Evolutionary conservation across 1,140 invertebrate species (phyloP).

Genomic region (Asbolus verrucosus): DNA sequence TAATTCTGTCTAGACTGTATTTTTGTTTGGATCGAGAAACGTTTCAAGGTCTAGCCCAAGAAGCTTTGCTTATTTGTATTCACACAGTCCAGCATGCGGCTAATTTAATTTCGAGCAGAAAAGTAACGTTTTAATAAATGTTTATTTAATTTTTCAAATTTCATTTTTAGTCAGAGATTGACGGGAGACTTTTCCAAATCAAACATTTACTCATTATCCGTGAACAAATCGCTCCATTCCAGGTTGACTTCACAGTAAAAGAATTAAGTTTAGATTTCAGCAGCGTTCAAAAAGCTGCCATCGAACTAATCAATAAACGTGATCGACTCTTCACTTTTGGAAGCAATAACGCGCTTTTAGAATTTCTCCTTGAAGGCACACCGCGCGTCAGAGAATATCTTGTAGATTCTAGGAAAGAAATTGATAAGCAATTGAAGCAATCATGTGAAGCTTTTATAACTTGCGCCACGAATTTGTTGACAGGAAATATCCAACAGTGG

Average conservation of each 20-base stretch:
- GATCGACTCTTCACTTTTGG: slow-evolving; percentile 88
- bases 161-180: slow-evolving; percentile 82
- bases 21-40: slow-evolving; percentile 94
- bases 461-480: slow-evolving; percentile 81
- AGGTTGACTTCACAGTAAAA: slow-evolving; percentile 94
- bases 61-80: slow-evolving; percentile 92
- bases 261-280: slow-evolving; percentile 94
- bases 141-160: no score
- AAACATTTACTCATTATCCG: slow-evolving; percentile 97
- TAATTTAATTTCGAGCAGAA: slow-evolving; percentile 74
- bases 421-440: slow-evolving; percentile 90
- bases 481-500: slow-evolving; percentile 66
- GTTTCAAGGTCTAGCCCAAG: slow-evolving; percentile 96
- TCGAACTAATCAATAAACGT: slow-evolving; percentile 87
- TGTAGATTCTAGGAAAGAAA: slow-evolving; percentile 94
- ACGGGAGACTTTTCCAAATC: slow-evolving; percentile 96
- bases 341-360: slow-evolving; percentile 91
- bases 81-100: slow-evolving; percentile 87
- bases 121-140: slow-evolving; percentile 62
- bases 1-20: slow-evolving; percentile 95
- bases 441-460: slow-evolving; percentile 94
- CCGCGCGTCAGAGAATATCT: slow-evolving; percentile 93
- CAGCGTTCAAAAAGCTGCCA: slow-evolving; percentile 87
- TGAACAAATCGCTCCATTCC: slow-evolving; percentile 98
- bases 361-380: slow-evolving; percentile 91